Conservation (phyloP, 1,140 invertebrate genomes). For the Microplitis mediator region DNA sequence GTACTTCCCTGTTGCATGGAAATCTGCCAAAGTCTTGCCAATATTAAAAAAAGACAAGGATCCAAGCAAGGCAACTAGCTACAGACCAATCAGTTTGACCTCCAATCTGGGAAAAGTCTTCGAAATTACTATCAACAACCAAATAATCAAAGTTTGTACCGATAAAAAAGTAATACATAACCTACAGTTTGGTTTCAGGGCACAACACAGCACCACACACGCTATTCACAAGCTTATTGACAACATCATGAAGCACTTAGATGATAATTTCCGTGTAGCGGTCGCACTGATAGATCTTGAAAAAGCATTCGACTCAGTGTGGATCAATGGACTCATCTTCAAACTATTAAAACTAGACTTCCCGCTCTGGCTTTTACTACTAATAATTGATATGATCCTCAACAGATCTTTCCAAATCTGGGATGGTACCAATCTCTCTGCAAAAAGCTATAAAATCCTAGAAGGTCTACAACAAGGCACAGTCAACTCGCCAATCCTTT, state of each 20-base stretch:
- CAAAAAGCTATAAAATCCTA: constrained; percentile 1
- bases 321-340: constrained; percentile 30
- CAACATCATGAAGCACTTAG: not conserved
- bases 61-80: constrained; percentile 10
- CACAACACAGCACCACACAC: not conserved
- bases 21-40: constrained; percentile 33
- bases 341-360: constrained; percentile 29
- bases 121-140: constrained; percentile 30
- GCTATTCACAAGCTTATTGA: not conserved
- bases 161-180: not conserved
- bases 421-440: not conserved
- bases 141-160: not conserved
- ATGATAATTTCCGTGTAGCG: not conserved
- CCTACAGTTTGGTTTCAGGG: too few species aligned
- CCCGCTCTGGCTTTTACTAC: constrained; percentile 13
- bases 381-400: constrained; percentile 18
- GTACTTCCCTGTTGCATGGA: constrained; percentile 34
- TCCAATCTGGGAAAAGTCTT: constrained; percentile 35
- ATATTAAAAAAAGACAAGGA: constrained; percentile 34
- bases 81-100: constrained; percentile 35
- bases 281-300: not conserved
- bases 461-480: constrained; percentile 35
- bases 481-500: constrained; percentile 29
- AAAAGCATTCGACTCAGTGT: constrained; percentile 30
- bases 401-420: constrained; percentile 6